These are phyloP conservation scores for Thaumetopoea pityocampa DNA, from an alignment of 1,140 invertebrate species.

Conservation along the genomic window DNA sequence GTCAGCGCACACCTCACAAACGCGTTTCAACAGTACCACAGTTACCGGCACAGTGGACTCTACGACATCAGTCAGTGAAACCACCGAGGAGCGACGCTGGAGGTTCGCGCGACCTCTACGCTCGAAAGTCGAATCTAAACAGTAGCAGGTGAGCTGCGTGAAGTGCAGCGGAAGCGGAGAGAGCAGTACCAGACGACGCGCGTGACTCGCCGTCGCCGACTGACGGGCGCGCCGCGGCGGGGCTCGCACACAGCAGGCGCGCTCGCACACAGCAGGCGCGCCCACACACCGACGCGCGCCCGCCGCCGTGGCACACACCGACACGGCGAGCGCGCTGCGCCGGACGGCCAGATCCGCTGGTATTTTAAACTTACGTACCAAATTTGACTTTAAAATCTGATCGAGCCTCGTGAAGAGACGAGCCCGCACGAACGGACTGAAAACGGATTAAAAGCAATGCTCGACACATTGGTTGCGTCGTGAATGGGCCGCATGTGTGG, in stretches of 20 bases:
- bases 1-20: conserved; percentile 41
- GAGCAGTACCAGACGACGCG: conserved; percentile 57
- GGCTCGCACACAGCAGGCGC: conserved; percentile 56
- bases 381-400: conserved; percentile 55
- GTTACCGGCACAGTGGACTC: conserved; percentile 29
- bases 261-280: conserved; percentile 57
- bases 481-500: conserved; percentile 61
- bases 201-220: conserved; percentile 68
- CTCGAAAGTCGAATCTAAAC: conserved; percentile 58
- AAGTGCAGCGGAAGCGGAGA: conserved; percentile 38
- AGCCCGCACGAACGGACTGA: conserved; percentile 35
- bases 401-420: conserved; percentile 40
- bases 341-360: conserved; percentile 41
- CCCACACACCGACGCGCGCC: conserved; percentile 48
- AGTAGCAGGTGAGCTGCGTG: conserved; percentile 48
- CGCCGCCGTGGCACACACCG: conserved; percentile 34
- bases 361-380: conserved; percentile 63
- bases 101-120: conserved; percentile 59
- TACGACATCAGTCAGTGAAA: conserved; percentile 33
- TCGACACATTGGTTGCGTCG: conserved; percentile 56
- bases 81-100: conserved; percentile 47
- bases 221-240: conserved; percentile 64
- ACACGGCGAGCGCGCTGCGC: conserved; percentile 17
- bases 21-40: conserved; percentile 27
- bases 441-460: conserved; percentile 41